Base-by-base conservation (phyloP, 1,140 invertebrate species). In the Olivierus martensii region DNA sequence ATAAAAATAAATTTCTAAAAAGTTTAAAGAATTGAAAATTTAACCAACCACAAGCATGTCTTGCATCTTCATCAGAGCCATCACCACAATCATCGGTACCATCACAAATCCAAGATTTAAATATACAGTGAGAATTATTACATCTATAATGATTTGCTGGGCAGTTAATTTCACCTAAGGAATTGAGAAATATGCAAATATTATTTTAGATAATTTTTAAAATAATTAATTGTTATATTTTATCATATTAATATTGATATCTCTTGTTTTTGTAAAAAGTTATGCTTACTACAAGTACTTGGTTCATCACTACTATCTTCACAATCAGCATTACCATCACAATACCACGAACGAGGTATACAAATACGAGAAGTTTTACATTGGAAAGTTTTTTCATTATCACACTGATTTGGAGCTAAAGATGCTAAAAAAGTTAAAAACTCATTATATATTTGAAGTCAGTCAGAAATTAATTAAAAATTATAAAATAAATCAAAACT, bases 1-100 rank as follows among this genome's bases (percentile, higher is more conserved):
- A 36, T 9, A 50, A 17, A n/a, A 14, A 46, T 11, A 50, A 48
- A 36, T 21, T 14, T 11, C 1, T 28, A 45, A 52, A 34, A 4
- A n/a, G 7, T 38, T 28, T 6, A 28, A 49, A 28, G 4, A 28
- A 28, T 28, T n/a, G n/a, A n/a, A n/a, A n/a, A n/a, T n/a, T n/a
- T n/a, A 28, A 28, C 45, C 65, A 65, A 47, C 65, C 63, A 58
- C 72, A 74, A 3, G 71, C 71, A 57, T 73, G 70, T 21, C 61
- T 49, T 41, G 62, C 58, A 10, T 88, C 82, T 71, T 99, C 95
- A 68, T 99, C 94, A 0, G 84, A 88, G 46, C 80, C 79, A 69
- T 98, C 94, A 0, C 86, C 87, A 67, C 95, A 99, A 67, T 98
- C 93, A 66, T 96, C 84, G 59, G 83, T 82, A 0, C 89, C 89